A percentile compares a stretch with the other conserved stretches of the same genome.
These are phyloP conservation scores for Protosalanx chinensis DNA, from an alignment of 2,797 vertebrate species.

Conservation along the genomic window DNA sequence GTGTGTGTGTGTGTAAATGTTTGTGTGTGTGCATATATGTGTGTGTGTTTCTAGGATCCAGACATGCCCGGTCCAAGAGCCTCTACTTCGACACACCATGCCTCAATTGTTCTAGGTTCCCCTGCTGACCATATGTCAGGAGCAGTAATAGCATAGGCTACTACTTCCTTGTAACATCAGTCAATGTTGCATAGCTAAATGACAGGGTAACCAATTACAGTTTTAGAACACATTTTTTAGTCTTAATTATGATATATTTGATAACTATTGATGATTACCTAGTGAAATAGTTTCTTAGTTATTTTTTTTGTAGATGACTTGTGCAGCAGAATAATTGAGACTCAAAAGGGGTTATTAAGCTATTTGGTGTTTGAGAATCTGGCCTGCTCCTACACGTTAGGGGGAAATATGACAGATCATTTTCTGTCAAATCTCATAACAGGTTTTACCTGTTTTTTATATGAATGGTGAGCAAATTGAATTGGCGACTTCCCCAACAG, in stretches of 20 bases:
- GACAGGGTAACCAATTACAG: not conserved
- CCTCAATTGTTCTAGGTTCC: constrained; percentile 70
- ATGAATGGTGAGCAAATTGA: constrained; percentile 3
- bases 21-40: constrained; percentile 30
- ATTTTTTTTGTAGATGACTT: not conserved
- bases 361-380: not conserved
- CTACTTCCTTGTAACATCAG: constrained; percentile 58
- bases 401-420: not conserved
- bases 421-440: not conserved
- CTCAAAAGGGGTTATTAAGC: not conserved
- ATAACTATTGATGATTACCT: not conserved
- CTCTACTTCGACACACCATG: constrained; percentile 56
- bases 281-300: not conserved
- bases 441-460: not conserved
- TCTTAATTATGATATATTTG: not conserved
- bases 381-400: not conserved
- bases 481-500: not conserved
- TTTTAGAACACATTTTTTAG: not conserved
- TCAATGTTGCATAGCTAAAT: constrained; percentile 29
- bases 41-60: constrained; percentile 41
- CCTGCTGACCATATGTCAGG: constrained; percentile 78
- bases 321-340: not conserved
- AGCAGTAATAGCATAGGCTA: constrained; percentile 60
- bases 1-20: constrained; percentile 15
- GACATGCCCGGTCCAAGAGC: constrained; percentile 39